Base-by-base conservation (phyloP, 2,888 invertebrate species). In the Spilarctia lutea region DNA sequence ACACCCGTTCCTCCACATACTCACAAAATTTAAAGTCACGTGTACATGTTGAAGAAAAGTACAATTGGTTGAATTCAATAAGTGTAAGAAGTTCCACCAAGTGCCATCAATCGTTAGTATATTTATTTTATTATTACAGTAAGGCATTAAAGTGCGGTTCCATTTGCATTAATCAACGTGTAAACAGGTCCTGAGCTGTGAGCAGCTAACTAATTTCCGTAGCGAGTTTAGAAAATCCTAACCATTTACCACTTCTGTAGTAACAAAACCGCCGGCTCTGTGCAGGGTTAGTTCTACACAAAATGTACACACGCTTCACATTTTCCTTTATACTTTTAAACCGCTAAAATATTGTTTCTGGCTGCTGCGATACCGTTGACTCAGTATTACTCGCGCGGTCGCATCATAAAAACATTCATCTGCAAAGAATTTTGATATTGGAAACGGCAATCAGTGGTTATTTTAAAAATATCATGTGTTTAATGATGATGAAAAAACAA, bases 311-410 rank as follows among this genome's bases (percentile, higher is more conserved):
- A 81, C 81, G 79, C 85, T 81, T 87, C 87, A 85, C 87, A 87
- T 88, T 89, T 87, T 89, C 85, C 88, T 91, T 92, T 91, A 92
- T 92, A 93, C 91, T 93, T 94, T 93, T 92, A 94, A 91, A 92
- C 91, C 91, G 90, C 89, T 92, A 93, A 94, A 94, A 94, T 94
- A 94, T 94, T 94, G 93, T 94, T 92, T 90, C 92, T 92, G 94
- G 92, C 88, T 86, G 83, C 86, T 85, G 86, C 90, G 93, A 93
- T 93, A 93, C 91, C 83, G 89, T 86, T 87, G 87, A 93, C 88
- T 92, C 91, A 91, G 93, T 92, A 75, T 74, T 77, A 74, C 79
- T 63, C 63, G 63, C 0, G 30, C 30, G 63, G 63, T 75, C 71
- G 79, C 86, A 79, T 86, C 85, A 87, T 85, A 84, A 78, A 76